phyloP scores from a whole-genome alignment of 2,888 invertebrate species.

The Scaptodrosophila latifasciaeformis region DNA sequence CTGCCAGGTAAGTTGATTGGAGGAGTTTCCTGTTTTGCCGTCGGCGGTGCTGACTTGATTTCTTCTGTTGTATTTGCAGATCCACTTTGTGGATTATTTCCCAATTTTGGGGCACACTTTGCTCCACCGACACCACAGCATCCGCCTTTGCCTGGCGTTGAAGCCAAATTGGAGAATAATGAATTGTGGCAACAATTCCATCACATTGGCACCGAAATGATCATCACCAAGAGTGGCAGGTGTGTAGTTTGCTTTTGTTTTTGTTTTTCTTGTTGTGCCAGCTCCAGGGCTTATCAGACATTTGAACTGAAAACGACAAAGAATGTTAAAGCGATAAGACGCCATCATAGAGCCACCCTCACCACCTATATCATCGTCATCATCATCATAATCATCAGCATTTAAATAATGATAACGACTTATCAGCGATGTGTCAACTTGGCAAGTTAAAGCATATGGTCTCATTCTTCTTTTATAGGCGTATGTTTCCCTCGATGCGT shows the following conservation, averaged over 20 bases:
- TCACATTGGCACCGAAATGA: conserved; percentile 85
- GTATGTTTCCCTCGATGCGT: conserved; percentile 93
- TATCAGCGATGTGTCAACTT: neutral
- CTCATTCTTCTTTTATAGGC: conserved; percentile 78
- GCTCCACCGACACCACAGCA: conserved; percentile 61
- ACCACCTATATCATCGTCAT: no score
- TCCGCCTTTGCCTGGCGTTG: conserved; percentile 65
- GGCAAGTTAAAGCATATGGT: conserved; percentile 5
- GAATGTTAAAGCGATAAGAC: no score
- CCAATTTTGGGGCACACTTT: conserved; percentile 56
- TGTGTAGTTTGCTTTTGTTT: conserved; percentile 74
- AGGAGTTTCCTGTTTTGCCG: conserved; percentile 19
- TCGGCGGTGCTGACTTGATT: conserved; percentile 18
- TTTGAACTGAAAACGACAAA: no score
- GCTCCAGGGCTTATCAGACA: no score
- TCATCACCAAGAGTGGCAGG: conserved; percentile 87
- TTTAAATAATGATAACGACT: no score
- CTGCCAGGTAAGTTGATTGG: conserved; percentile 62
- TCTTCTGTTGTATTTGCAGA: conserved; percentile 40
- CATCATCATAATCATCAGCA: no score
- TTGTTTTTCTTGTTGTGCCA: conserved; percentile 26
- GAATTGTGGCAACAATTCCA: conserved; percentile 84
- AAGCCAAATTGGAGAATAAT: conserved; percentile 80
- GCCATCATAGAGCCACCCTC: no score
- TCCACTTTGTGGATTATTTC: conserved; percentile 64